These are phyloP conservation scores for Pterocles gutturalis DNA, from an alignment of 2,113 vertebrate species.

Conservation along the genomic window DNA sequence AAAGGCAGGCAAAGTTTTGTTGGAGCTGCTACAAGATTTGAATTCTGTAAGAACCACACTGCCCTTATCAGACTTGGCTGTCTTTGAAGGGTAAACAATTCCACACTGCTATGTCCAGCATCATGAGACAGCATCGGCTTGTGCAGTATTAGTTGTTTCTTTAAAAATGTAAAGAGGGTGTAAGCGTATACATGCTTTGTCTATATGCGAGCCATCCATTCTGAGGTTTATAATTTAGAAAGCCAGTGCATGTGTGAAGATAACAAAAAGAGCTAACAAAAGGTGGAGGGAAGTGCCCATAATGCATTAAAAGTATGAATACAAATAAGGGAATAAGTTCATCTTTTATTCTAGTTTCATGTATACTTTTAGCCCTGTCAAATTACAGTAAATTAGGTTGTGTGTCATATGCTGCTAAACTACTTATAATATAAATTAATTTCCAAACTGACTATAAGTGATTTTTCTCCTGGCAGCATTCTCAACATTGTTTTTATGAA, in stretches of 20 bases:
- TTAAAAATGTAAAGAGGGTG: background rate
- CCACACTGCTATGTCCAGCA: fast-evolving
- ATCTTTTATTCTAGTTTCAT: background rate
- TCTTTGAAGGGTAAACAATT: background rate
- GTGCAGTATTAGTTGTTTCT: background rate
- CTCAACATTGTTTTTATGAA: fast-evolving
- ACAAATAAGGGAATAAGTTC: background rate
- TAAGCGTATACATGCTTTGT: background rate
- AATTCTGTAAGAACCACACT: background rate
- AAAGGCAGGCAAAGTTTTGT: background rate
- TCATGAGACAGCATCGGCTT: background rate
- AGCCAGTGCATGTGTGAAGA: background rate
- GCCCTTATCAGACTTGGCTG: background rate
- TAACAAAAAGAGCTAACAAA: background rate
- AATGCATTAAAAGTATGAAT: background rate
- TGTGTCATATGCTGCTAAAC: background rate
- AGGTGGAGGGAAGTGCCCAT: background rate
- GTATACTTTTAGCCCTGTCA: background rate
- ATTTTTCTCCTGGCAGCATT: background rate
- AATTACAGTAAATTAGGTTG: background rate
- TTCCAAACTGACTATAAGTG: background rate
- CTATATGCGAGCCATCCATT: background rate
- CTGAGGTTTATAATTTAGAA: background rate
- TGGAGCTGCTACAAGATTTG: background rate
- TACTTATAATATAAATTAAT: background rate